A percentile compares a stretch with the other conserved stretches of the same genome.
These are phyloP conservation scores for Cinclus cinclus DNA, from an alignment of 2,113 vertebrate genomes.

Conservation along the genomic window DNA sequence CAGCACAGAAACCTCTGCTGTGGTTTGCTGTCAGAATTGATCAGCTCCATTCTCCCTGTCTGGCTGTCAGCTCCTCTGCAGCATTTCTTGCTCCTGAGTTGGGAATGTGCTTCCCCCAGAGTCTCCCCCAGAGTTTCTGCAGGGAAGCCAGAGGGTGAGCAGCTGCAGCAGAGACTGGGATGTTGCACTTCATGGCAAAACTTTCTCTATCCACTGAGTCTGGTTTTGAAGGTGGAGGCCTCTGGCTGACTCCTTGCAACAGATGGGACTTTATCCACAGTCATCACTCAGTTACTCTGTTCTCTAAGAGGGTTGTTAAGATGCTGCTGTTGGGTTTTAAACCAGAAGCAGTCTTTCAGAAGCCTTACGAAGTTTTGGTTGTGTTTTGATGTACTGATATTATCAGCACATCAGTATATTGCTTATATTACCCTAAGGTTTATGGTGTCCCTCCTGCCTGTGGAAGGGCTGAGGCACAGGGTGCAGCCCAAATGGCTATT, in stretches of 20 bases:
- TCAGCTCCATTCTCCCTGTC: not conserved
- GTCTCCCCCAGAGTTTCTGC: accelerated
- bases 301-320: not conserved
- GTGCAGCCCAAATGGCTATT: not conserved
- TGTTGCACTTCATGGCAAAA: not conserved
- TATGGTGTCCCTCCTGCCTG: not conserved
- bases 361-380: not conserved
- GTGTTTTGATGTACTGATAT: not conserved
- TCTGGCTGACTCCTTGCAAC: not conserved
- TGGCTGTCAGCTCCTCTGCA: accelerated
- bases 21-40: not conserved
- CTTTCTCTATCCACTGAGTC: not conserved
- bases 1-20: not conserved
- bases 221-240: not conserved
- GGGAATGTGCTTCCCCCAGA: not conserved
- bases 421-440: not conserved
- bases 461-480: not conserved
- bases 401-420: not conserved
- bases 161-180: not conserved
- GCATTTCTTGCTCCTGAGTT: not conserved
- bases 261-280: not conserved
- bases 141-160: not conserved
- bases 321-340: not conserved
- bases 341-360: not conserved
- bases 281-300: not conserved